Evolutionary conservation across 2,797 vertebrate genomes (phyloP).

Genomic region (Mycteria americana): DNA sequence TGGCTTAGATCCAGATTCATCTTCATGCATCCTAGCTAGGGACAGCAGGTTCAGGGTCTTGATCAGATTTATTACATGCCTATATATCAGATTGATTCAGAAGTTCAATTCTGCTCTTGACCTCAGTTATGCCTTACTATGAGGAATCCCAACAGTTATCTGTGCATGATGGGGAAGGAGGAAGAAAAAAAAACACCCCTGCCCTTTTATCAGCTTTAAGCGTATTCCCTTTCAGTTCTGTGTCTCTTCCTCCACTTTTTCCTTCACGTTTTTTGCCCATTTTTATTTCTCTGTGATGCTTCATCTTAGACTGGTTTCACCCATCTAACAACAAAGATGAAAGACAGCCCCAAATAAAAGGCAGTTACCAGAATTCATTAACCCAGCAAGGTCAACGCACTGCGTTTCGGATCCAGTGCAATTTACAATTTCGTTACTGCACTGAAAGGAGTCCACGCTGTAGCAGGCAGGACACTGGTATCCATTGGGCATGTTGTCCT

Average conservation of each 20-base stretch:
- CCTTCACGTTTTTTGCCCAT: background rate
- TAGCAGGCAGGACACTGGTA: constrained; percentile 48
- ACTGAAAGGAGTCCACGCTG: constrained; percentile 10
- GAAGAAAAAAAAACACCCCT: rapidly evolving
- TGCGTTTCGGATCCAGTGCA: constrained; percentile 36
- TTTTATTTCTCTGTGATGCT: background rate
- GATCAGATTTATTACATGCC: background rate
- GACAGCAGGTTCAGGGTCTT: background rate
- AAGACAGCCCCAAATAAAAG: background rate
- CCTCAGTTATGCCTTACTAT: background rate
- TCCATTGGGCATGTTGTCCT: background rate
- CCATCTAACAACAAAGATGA: background rate
- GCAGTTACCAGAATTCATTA: constrained; percentile 34
- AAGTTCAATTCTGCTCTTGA: background rate
- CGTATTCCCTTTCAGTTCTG: background rate
- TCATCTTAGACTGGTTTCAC: background rate
- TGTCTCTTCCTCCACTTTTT: background rate
- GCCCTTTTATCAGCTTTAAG: background rate
- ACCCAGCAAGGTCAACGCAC: constrained; percentile 35
- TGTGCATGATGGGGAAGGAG: background rate
- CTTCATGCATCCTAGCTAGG: background rate
- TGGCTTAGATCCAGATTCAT: background rate
- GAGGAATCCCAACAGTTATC: background rate
- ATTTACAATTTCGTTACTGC: background rate
- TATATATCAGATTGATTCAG: background rate